A percentile compares a stretch with the other conserved stretches of the same genome.
Conservation (phyloP, 2,113 vertebrate genomes). For the Phasianus colchicus region DNA sequence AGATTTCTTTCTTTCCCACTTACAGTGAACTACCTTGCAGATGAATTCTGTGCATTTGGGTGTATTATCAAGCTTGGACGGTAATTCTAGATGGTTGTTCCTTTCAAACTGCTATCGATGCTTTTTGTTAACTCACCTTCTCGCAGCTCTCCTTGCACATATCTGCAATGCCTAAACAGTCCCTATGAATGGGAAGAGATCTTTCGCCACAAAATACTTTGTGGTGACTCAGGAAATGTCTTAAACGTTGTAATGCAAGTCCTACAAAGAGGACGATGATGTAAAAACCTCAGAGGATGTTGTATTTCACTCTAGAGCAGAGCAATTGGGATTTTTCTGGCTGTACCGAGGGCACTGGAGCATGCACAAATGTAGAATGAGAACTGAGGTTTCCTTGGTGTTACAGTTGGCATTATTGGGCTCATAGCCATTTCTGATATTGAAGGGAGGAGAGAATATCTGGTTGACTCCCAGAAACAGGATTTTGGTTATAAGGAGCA, state of each 20-base stretch:
- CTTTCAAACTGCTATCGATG: slow-evolving; percentile 57
- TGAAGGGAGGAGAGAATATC: not conserved
- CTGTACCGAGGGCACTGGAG: not conserved
- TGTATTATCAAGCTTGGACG: slow-evolving; percentile 32
- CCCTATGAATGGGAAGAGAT: not conserved
- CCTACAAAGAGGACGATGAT: not conserved
- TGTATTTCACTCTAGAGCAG: not conserved
- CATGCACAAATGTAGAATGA: not conserved
- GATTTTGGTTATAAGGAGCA: not conserved
- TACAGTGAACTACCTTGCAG: not conserved
- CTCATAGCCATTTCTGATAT: not conserved
- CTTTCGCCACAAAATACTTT: not conserved
- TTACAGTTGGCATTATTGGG: not conserved
- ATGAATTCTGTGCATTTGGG: slow-evolving; percentile 4
- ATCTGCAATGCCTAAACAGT: slow-evolving; percentile 26
- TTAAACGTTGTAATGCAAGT: not conserved
- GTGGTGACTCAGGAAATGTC: not conserved
- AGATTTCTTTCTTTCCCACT: slow-evolving; percentile 6
- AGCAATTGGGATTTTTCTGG: not conserved
- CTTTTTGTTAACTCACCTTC: slow-evolving; percentile 45
- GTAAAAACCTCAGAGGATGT: not conserved
- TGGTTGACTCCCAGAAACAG: not conserved
- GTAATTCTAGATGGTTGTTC: slow-evolving; percentile 57
- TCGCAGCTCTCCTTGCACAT: not conserved
- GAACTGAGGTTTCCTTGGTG: not conserved